A percentile compares a stretch with the other conserved stretches of the same genome.
These are phyloP conservation scores for Torymus auratus DNA, from an alignment of 2,888 invertebrate species.

Conservation along the genomic window DNA sequence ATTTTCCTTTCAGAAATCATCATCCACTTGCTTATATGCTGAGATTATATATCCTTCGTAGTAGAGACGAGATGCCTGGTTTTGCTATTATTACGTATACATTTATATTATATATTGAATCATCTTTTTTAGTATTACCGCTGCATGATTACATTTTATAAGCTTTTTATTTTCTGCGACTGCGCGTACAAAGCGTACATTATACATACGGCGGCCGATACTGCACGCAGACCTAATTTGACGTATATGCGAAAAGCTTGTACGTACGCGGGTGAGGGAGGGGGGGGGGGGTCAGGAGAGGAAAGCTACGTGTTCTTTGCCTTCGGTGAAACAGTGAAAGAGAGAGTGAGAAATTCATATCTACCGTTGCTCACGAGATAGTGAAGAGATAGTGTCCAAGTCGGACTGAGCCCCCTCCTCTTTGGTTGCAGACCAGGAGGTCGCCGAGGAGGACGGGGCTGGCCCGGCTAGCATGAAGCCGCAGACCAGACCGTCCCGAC, in stretches of 20 bases:
- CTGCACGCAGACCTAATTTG: no score
- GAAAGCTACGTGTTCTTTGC: no score
- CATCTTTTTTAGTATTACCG: background rate
- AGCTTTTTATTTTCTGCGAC: constrained; percentile 4
- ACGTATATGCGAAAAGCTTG: no score
- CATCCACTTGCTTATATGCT: background rate
- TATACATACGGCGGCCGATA: no score
- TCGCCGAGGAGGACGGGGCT: constrained; percentile 75
- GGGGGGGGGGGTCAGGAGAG: no score
- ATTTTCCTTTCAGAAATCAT: background rate
- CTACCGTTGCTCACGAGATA: constrained; percentile 39
- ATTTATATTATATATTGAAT: no score
- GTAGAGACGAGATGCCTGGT: no score
- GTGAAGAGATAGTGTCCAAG: constrained; percentile 42
- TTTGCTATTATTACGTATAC: no score
- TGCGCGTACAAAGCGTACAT: background rate
- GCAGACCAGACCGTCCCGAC: background rate
- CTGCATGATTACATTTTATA: constrained; percentile 22
- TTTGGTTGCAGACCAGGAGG: constrained; percentile 77
- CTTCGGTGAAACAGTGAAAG: no score
- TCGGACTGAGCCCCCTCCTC: constrained; percentile 77
- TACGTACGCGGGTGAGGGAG: no score
- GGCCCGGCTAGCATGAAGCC: constrained; percentile 69
- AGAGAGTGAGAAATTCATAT: no score
- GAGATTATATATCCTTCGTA: constrained; percentile 1